phyloP scores from a whole-genome alignment of 2,888 invertebrate genomes.

The Eudemis profundana region DNA sequence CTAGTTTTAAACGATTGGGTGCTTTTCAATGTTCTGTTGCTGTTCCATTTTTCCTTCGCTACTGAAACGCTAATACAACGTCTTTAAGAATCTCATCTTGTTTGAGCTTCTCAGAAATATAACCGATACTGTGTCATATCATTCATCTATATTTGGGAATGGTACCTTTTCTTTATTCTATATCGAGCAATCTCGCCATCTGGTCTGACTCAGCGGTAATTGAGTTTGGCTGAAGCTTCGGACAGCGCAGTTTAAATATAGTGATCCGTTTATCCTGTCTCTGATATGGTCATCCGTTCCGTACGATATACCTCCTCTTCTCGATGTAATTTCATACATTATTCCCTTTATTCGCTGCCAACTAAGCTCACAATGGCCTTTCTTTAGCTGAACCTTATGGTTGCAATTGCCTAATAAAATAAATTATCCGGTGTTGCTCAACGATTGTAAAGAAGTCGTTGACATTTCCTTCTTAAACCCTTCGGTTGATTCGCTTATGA shows the following conservation, averaged over 20 bases:
- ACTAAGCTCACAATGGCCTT: slow-evolving; percentile 31
- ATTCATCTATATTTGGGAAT: slow-evolving; percentile 8
- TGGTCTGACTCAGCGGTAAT: slow-evolving; percentile 36
- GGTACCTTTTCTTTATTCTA: slow-evolving; percentile 35
- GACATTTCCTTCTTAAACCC: slow-evolving; percentile 42
- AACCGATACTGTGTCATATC: slow-evolving; percentile 13
- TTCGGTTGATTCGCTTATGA: slow-evolving; percentile 32
- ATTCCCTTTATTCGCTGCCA: slow-evolving; percentile 26
- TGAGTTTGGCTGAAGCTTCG: slow-evolving; percentile 35
- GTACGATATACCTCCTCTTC: slow-evolving; percentile 23
- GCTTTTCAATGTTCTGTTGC: no score
- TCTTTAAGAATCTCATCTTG: neutral
- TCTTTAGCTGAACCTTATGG: slow-evolving; percentile 24
- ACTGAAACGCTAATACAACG: neutral
- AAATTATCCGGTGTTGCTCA: slow-evolving; percentile 40
- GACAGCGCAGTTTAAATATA: slow-evolving; percentile 38
- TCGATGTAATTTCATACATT: slow-evolving; percentile 19
- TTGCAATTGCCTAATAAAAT: slow-evolving; percentile 42
- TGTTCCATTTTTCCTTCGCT: no score
- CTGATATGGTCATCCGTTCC: slow-evolving; percentile 36
- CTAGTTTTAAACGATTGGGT: no score
- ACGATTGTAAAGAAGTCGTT: slow-evolving; percentile 41
- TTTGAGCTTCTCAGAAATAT: neutral
- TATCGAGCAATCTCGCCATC: slow-evolving; percentile 39
- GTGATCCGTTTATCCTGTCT: slow-evolving; percentile 36